These are phyloP conservation scores for Thysanoteuthis rhombus DNA, from an alignment of 2,888 invertebrate genomes.

Conservation along the genomic window DNA sequence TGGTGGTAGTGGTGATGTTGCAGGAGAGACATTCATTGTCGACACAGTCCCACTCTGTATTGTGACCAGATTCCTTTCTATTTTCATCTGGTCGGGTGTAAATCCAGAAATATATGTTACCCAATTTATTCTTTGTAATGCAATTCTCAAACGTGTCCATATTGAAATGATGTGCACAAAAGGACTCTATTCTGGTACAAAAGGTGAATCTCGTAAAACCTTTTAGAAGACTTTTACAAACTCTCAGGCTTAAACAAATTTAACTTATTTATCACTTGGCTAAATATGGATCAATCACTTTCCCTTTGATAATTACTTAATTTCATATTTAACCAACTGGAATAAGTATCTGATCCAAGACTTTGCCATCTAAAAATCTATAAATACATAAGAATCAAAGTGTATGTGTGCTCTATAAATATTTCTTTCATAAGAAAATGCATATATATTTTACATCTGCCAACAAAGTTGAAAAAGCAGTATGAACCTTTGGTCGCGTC, in stretches of 20 bases:
- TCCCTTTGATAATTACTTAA: not conserved
- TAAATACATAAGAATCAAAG: not conserved
- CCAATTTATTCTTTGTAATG: not conserved
- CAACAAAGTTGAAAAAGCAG: no score
- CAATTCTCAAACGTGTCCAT: slow-evolving; percentile 12
- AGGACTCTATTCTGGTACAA: not conserved
- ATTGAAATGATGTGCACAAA: not conserved
- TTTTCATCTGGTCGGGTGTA: not conserved
- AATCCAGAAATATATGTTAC: not conserved
- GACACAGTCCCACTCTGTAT: not conserved
- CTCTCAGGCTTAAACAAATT: not conserved
- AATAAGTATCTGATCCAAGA: not conserved
- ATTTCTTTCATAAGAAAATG: no score
- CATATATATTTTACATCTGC: no score
- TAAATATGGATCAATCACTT: not conserved
- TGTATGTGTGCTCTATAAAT: no score
- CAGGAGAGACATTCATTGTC: not conserved
- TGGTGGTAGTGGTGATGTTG: not conserved
- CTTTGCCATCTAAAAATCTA: not conserved
- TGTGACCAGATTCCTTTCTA: slow-evolving; percentile 12
- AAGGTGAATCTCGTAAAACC: not conserved
- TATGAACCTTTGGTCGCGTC: no score
- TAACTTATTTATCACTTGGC: not conserved
- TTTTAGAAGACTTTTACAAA: not conserved
- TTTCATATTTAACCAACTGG: not conserved